Evolutionary conservation across 2,888 invertebrate genomes (phyloP).

Genomic region (Caenorhabditis becei): DNA sequence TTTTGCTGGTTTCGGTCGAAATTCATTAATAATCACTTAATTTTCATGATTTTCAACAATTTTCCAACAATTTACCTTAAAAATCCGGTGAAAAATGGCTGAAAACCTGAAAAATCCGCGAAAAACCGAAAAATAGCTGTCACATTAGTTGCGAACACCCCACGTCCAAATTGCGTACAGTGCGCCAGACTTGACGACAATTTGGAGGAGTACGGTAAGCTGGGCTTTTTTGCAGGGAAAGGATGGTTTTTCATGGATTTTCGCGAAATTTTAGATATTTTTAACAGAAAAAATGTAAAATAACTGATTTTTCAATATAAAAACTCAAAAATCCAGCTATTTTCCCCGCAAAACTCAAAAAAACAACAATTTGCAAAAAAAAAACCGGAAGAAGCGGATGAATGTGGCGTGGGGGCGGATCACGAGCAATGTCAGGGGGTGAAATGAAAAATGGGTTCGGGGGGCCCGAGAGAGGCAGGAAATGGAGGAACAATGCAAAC

Average conservation of each 20-base stretch:
- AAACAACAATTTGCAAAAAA: conserved; percentile 21
- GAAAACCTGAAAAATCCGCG: not conserved
- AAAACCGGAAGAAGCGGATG: conserved; percentile 16
- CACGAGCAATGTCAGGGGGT: conserved; percentile 25
- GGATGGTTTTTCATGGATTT: too few relatives aligned
- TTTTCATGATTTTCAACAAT: too few relatives aligned
- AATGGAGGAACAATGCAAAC: conserved; percentile 11
- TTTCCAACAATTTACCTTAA: too few relatives aligned
- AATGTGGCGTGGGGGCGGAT: conserved; percentile 46
- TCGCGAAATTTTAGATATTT: too few relatives aligned
- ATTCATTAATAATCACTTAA: too few relatives aligned
- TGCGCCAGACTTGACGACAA: not conserved
- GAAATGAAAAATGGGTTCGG: conserved; percentile 48
- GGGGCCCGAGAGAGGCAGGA: not conserved
- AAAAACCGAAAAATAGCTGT: too few relatives aligned
- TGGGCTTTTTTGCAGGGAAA: too few relatives aligned
- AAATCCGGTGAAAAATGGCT: too few relatives aligned
- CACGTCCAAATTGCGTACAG: not conserved
- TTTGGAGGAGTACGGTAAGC: too few relatives aligned
- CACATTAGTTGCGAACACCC: not conserved
- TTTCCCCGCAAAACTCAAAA: not conserved
- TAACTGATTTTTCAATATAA: too few relatives aligned
- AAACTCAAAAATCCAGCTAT: too few relatives aligned
- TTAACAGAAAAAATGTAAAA: too few relatives aligned
- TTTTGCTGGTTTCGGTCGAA: not conserved